These are phyloP conservation scores for Adineta ricciae DNA, from an alignment of 2,888 invertebrate genomes.

Conservation along the genomic window DNA sequence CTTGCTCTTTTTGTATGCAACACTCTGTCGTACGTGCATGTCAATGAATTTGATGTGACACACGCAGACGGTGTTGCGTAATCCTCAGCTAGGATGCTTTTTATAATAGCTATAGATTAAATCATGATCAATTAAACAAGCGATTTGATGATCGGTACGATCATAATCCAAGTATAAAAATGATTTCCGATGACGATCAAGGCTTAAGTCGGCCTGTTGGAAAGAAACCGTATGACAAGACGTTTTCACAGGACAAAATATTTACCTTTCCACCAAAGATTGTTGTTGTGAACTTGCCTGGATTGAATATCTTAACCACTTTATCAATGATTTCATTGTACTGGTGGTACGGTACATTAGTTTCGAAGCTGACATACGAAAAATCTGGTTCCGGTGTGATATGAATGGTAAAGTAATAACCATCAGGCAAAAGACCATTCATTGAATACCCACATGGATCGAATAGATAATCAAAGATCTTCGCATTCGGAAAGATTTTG, in stretches of 20 bases:
- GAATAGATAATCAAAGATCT: conserved; percentile 90
- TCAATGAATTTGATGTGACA: not conserved
- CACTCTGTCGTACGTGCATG: not conserved
- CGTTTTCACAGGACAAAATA: no score
- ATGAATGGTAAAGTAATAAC: conserved; percentile 96
- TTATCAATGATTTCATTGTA: conserved; percentile 28
- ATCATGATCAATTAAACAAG: not conserved
- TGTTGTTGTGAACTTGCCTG: conserved; percentile 32
- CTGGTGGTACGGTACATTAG: conserved; percentile 57
- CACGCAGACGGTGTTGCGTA: conserved; percentile 3
- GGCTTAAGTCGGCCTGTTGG: not conserved
- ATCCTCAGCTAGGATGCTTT: not conserved
- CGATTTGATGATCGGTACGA: conserved; percentile 3
- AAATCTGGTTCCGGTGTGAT: conserved; percentile 91
- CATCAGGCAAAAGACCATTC: conserved; percentile 55
- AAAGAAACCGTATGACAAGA: no score
- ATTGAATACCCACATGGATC: conserved; percentile 64
- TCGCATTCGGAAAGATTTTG: conserved; percentile 73
- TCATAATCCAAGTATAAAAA: not conserved
- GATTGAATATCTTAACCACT: conserved; percentile 28
- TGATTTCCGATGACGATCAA: not conserved
- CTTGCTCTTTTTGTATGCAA: not conserved
- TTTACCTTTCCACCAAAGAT: conserved; percentile 30
- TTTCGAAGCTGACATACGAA: conserved; percentile 84
- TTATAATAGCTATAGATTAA: not conserved